Base-by-base conservation (phyloP, 2,113 vertebrate species). In the Ceratotherium simum region DNA sequence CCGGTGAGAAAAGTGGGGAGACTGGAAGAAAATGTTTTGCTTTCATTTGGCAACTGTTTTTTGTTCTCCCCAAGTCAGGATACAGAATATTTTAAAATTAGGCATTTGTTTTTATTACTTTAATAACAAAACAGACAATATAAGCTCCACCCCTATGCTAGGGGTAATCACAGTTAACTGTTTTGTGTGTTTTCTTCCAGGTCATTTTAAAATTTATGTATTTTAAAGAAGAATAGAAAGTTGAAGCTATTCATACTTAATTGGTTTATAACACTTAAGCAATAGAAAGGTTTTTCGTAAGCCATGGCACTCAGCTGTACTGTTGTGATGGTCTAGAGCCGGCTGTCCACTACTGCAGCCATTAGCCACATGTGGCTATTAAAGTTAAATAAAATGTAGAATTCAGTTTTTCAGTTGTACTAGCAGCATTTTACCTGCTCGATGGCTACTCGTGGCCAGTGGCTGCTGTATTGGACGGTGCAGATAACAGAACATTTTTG, bases 391-490 rank as follows among this genome's bases (percentile, higher is more conserved):
- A 8, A 36, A 54, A 39, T 29, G 29, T 31, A 89, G 11, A 14
- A 33, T 73, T 81, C 18, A 23, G 12, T 33, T 36, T 54, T 48
- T 10, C n/a, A 12, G 73, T 54, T 29, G 8, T n/a, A 64, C 39
- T 14, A 7, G 54, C 16, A 56, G 70, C 42, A 25, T 54, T 33
- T 31, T 14, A n/a, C 48, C 58, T 39, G 81, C 62, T 51, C 33
- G 0, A 17, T 14, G 36, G 51, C 4, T 31, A 2, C 27, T 16
- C 2, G 13, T 5, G 25, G 25, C 72, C 31, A 9, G 51, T 18
- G 31, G 33, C 31, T 56, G 29, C 60, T 10, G 5, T 17, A 6
- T 0, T 13, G 69, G n/a, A n/a, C 16, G 0, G 0, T 70, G 33
- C 20, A 62, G 62, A 9, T 17, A 42, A 29, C 13, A 48, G 88